Conservation (phyloP, 2,113 vertebrate species). For the Psilopsiagon aymara region DNA sequence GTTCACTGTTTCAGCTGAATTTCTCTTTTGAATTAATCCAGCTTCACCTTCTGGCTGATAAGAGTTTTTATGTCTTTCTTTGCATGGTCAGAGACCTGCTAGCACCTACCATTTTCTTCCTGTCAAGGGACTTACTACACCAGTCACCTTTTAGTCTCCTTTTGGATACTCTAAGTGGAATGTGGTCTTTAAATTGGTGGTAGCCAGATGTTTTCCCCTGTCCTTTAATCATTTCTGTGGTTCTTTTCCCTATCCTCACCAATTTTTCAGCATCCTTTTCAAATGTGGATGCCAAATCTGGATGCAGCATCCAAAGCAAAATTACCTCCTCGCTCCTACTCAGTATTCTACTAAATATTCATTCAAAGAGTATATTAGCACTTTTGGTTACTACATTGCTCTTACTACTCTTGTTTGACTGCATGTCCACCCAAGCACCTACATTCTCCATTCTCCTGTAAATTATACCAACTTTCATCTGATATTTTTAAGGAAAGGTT, state of each 20-base stretch:
- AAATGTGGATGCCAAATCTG: neutral
- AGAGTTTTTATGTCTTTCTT: neutral
- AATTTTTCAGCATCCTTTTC: conserved; percentile 8
- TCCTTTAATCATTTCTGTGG: neutral
- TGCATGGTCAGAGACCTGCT: neutral
- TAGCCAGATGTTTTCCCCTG: neutral
- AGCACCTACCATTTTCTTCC: neutral
- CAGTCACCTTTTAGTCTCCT: neutral
- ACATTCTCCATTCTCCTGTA: neutral
- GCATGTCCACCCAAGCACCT: neutral
- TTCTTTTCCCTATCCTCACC: neutral
- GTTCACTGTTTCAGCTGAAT: neutral
- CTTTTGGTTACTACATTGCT: neutral
- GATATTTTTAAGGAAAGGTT: neutral
- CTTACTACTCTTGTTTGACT: neutral
- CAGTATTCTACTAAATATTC: neutral
- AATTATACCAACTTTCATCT: neutral
- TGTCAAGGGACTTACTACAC: neutral
- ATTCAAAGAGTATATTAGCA: neutral
- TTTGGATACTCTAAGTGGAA: neutral
- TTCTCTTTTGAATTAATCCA: neutral
- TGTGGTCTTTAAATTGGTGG: neutral
- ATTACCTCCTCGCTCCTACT: neutral
- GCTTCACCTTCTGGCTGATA: neutral
- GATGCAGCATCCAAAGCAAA: neutral